Evolutionary conservation across 1,140 invertebrate genomes (phyloP), one percentile per base, ranked within the genome.

Genomic region (Rhyacophila brunnea): DNA sequence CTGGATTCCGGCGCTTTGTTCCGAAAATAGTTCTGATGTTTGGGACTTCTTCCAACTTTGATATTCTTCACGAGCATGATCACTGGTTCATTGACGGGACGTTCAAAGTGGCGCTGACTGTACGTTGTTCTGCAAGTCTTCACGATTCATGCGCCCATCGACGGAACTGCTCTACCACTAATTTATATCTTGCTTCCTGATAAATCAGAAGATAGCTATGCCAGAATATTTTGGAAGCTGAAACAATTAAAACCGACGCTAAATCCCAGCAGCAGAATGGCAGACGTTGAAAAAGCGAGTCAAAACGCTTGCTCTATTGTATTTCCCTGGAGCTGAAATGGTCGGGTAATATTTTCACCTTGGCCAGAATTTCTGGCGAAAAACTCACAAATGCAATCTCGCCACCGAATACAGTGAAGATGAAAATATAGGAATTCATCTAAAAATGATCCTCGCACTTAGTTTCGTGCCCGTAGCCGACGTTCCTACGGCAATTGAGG

Each of bases 361-460:
- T 13, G 45, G 45, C 19, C 47, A 50, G 23, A 35, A 50, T 34
- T 13, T 50, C 19, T 23, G 47, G 47, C 47, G 47, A 50, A 50
- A 50, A 50, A 32, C 32, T 15, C 45, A 50, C 6, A 34, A 50
- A 23, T 14, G 2, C 18, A 28, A 50, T 11, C 23, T 28, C 14
- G 10, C 47, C 6, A 50, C 18, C 2, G 23, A 50, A 23, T 50
- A 28, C 18, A 19, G 5, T 6, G 47, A 50, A 50, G 47, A 50
- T 50, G 47, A 50, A 50, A 50, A 50, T 34, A 50, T 50, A n/a
- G 5, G 6, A 34, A 50, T 50, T 50, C 18, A 50, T 14, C 2
- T 13, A 32, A 50, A 50, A 50, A 50, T 50, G 47, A 23, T 35
- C 18, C 47, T 50, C 11, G 47, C 47, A 32, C 23, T 50, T 9